phyloP scores from a whole-genome alignment of 2,888 invertebrate genomes.

The Rhynchonema sp. region DNA sequence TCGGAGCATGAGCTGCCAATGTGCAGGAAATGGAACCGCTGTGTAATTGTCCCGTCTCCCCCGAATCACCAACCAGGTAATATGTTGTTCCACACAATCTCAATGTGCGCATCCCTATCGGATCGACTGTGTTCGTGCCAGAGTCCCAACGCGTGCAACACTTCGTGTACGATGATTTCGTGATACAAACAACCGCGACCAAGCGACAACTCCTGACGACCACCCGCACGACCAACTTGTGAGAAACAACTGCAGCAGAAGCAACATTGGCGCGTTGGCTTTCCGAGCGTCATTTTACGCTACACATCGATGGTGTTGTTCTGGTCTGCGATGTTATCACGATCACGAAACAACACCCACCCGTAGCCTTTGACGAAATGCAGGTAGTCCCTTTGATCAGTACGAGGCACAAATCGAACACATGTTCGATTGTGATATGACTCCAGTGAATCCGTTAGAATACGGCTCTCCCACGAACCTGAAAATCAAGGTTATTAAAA shows the following conservation, averaged over 20 bases:
- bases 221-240: conserved; percentile 24
- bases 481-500: conserved; percentile 6
- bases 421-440: conserved; percentile 26
- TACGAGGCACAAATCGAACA: conserved; percentile 26
- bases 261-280: no score
- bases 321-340: no score
- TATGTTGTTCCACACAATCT: conserved; percentile 6
- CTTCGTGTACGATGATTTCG: conserved; percentile 24
- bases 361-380: conserved; percentile 24
- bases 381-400: conserved; percentile 26
- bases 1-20: no score
- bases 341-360: no score
- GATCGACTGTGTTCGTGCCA: conserved; percentile 26
- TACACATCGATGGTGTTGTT: no score
- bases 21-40: no score
- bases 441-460: conserved; percentile 20
- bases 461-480: conserved; percentile 18
- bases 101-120: conserved; percentile 8
- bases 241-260: conserved; percentile 22
- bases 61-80: conserved; percentile 3
- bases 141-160: conserved; percentile 21
- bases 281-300: no score
- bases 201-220: conserved; percentile 19
- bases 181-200: conserved; percentile 26
- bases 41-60: no score